These are phyloP conservation scores for Ctenosaura bakeri DNA, from an alignment of 2,797 vertebrate genomes.

Conservation along the genomic window DNA sequence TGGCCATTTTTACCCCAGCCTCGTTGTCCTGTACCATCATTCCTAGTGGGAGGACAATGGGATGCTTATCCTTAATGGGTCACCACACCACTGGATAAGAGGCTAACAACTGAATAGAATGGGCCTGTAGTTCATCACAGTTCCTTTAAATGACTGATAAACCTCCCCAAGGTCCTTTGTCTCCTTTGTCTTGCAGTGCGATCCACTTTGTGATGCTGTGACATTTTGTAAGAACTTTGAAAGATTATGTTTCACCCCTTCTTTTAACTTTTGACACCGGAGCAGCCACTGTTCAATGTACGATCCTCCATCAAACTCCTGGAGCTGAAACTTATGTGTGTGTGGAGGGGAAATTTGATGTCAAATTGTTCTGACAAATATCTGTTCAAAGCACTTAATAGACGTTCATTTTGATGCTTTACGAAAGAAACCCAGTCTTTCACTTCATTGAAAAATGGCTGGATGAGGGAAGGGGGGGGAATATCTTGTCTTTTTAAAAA, in stretches of 20 bases:
- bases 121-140: background rate
- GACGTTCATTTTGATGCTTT: background rate
- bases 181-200: background rate
- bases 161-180: background rate
- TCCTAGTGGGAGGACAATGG: background rate
- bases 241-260: background rate
- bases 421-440: slow-evolving; percentile 7
- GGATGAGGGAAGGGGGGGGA: background rate
- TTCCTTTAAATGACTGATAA: background rate
- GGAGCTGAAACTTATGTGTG: background rate
- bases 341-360: background rate
- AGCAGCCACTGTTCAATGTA: background rate
- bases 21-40: no score
- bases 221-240: background rate
- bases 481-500: background rate
- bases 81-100: background rate
- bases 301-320: background rate
- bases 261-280: background rate
- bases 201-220: background rate
- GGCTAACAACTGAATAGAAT: background rate
- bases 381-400: slow-evolving; percentile 9
- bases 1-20: no score
- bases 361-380: slow-evolving; percentile 21
- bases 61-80: background rate
- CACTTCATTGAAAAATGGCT: slow-evolving; percentile 8